Base-by-base conservation (phyloP, 2,888 invertebrate species). In the Lydus trimaculatus region DNA sequence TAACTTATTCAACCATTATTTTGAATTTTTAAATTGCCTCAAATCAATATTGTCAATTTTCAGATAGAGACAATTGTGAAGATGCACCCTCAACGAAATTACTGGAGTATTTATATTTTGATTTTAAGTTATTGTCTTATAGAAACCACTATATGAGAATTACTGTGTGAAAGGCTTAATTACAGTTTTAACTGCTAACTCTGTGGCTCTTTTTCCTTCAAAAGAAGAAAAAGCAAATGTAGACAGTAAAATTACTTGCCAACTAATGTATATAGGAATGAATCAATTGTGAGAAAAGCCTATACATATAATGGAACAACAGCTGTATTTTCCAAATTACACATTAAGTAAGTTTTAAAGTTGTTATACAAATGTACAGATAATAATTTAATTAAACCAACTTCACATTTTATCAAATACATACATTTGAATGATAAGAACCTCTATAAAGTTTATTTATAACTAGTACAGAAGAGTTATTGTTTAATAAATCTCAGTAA, bases 401-500 rank as follows among this genome's bases (percentile, higher is more conserved):
- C 43, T 43, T 43, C 20, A 23, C 20, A 48, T 20, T 48, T 20
- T 48, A 43, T 43, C 17, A 17, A 43, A n/a, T 43, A 43, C 43
- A 43, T 7, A 17, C 43, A 17, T 43, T 64, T 62, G 58, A 68
- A 61, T 69, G 58, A 52, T 62, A 13, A 31, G 15, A n/a, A n/a
- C 31, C 31, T 13, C 11, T 11, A 28, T 28, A 59, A 59, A 33
- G 33, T 31, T 59, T 15, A 31, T 59, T 59, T 59, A 28, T 59
- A 59, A 20, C 20, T 48, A 23, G 9, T 9, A 20, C 48, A 20
- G 20, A 20, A 20, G 48, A 8, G 20, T 43, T 43, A 48, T 48
- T 48, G 23, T 48, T 20, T 23, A 48, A 20, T 48, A 48, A 64
- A 64, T 64, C 52, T 70, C 67, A 70, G 59, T 64, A 64, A 64